Conservation (phyloP, 2,888 invertebrate species). For the Noctuana brunneofusca region DNA sequence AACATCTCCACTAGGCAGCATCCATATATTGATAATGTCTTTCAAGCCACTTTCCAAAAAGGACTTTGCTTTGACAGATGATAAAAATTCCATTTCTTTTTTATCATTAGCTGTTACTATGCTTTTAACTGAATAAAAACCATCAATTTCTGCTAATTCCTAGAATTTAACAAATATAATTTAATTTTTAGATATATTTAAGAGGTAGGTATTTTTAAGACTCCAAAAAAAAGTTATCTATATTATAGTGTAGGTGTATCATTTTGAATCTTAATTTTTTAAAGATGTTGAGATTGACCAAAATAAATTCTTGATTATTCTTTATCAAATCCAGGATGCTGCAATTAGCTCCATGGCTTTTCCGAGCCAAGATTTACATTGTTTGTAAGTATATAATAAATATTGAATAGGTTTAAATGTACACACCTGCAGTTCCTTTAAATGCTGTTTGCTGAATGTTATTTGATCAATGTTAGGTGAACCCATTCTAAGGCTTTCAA, state of each 20-base stretch:
- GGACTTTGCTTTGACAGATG: conserved; percentile 91
- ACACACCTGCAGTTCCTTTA: conserved; percentile 81
- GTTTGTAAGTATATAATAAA: neutral
- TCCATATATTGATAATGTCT: conserved; percentile 90
- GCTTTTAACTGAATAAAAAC: conserved; percentile 89
- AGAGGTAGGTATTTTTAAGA: too few species aligned
- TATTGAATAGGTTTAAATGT: neutral
- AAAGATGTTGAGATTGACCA: too few species aligned
- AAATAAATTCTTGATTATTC: too few species aligned
- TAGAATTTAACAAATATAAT: conserved; percentile 54
- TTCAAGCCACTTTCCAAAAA: conserved; percentile 89
- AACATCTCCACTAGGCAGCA: conserved; percentile 91
- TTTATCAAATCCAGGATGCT: too few species aligned
- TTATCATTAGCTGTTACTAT: conserved; percentile 87
- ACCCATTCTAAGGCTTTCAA: conserved; percentile 87
- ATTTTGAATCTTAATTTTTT: too few species aligned
- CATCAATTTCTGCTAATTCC: conserved; percentile 85
- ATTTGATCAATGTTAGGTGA: conserved; percentile 85
- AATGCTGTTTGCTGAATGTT: conserved; percentile 79
- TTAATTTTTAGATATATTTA: neutral
- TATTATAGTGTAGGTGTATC: too few species aligned
- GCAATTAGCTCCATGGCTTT: too few species aligned
- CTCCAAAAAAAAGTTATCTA: too few species aligned
- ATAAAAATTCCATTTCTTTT: conserved; percentile 86
- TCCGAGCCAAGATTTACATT: neutral